Percentiles rank a stretch among this genome's conserved stretches.
Evolutionary conservation across 1,140 invertebrate genomes (phyloP).

Genomic region (Zaprionus kolodkinae): DNA sequence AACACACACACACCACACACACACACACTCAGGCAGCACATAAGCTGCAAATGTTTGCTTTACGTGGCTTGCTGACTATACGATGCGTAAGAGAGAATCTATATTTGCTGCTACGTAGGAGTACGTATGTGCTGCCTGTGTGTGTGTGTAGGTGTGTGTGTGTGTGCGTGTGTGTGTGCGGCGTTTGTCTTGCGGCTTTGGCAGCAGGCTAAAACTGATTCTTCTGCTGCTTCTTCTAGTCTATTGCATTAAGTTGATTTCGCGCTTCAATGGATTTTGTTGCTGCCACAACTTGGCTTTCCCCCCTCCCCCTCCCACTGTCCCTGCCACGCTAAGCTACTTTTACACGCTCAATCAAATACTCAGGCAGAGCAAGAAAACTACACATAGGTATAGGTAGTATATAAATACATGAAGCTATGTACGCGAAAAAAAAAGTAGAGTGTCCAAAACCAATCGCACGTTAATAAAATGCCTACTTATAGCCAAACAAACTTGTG

Average conservation of each 20-base stretch:
- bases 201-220: conserved; percentile 8
- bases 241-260: conserved; percentile 81
- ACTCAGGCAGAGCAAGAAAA: conserved; percentile 33
- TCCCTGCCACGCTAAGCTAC: conserved; percentile 45
- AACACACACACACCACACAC: conserved; percentile 7
- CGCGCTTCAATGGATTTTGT: conserved; percentile 70
- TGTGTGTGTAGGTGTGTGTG: conserved; percentile 7
- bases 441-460: conserved; percentile 58
- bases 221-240: conserved; percentile 46
- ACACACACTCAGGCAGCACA: background rate
- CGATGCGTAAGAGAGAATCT: conserved; percentile 20
- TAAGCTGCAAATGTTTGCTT: conserved; percentile 74
- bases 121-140: background rate
- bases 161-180: conserved; percentile 28
- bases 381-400: conserved; percentile 7
- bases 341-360: conserved; percentile 80
- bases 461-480: conserved; percentile 56
- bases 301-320: background rate
- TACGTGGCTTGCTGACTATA: conserved; percentile 59
- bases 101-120: conserved; percentile 8
- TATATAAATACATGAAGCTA: conserved; percentile 16
- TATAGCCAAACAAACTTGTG: conserved; percentile 10
- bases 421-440: conserved; percentile 11
- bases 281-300: conserved; percentile 51
- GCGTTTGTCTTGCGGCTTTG: conserved; percentile 41